These are phyloP conservation scores for Acanthacorydalis orientalis DNA, from an alignment of 2,888 invertebrate species.

Conservation along the genomic window DNA sequence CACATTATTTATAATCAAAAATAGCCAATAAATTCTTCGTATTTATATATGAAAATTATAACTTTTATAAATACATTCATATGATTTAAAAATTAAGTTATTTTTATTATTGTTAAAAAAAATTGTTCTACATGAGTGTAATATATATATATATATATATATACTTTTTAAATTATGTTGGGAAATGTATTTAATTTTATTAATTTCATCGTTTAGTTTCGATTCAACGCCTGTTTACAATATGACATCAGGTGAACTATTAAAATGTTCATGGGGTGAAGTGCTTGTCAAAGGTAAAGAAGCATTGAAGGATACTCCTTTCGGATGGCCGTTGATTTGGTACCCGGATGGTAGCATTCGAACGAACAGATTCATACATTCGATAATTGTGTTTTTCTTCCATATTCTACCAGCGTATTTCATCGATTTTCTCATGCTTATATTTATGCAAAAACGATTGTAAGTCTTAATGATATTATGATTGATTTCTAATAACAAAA, in stretches of 20 bases:
- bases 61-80: no score
- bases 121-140: no score
- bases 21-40: no score
- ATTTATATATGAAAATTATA: no score
- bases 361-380: slow-evolving; percentile 42
- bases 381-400: slow-evolving; percentile 43
- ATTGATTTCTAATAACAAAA: no score
- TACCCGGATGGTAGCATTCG: slow-evolving; percentile 55
- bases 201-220: no score
- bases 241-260: slow-evolving; percentile 47
- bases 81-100: no score
- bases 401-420: slow-evolving; percentile 59
- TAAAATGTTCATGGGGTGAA: slow-evolving; percentile 68
- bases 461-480: slow-evolving; percentile 39
- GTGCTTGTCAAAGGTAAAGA: slow-evolving; percentile 46
- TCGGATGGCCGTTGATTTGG: slow-evolving; percentile 50
- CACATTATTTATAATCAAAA: no score
- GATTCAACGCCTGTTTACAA: slow-evolving; percentile 49
- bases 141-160: no score
- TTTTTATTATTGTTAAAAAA: no score
- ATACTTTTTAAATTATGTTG: no score
- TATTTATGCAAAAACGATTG: slow-evolving; percentile 56
- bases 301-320: slow-evolving; percentile 44
- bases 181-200: no score
- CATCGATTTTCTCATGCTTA: slow-evolving; percentile 44